These are phyloP conservation scores for Sorex araneus DNA, from an alignment of 2,113 vertebrate species.

Conservation along the genomic window DNA sequence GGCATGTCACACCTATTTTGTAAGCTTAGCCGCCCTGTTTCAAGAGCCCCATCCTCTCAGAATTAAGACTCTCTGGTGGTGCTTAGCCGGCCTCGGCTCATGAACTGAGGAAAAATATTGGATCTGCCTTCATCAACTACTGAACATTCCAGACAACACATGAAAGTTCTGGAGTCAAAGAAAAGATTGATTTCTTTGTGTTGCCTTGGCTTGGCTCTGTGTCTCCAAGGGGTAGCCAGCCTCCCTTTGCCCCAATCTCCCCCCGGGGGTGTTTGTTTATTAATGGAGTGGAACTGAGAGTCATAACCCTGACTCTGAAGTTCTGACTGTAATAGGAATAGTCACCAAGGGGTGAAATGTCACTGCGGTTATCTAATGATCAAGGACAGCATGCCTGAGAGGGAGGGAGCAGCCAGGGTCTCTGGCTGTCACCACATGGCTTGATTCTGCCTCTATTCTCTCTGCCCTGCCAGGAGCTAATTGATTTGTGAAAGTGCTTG, in stretches of 20 bases:
- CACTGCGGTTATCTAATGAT: constrained; percentile 72
- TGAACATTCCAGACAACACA: constrained; percentile 61
- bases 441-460: constrained; percentile 39
- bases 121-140: not conserved
- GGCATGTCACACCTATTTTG: constrained; percentile 55
- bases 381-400: constrained; percentile 65
- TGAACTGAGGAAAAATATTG: constrained; percentile 39
- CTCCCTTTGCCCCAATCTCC: constrained; percentile 43
- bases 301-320: constrained; percentile 61
- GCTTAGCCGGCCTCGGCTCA: not conserved
- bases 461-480: constrained; percentile 63
- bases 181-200: constrained; percentile 66
- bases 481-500: constrained; percentile 74
- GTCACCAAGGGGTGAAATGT: constrained; percentile 60
- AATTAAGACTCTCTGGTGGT: constrained; percentile 37
- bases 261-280: constrained; percentile 64
- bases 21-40: constrained; percentile 55
- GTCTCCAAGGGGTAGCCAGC: constrained; percentile 32
- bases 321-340: constrained; percentile 71
- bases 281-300: constrained; percentile 32
- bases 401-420: constrained; percentile 41
- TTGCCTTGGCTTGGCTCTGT: constrained; percentile 70
- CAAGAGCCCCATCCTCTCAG: constrained; percentile 37
- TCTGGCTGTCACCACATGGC: constrained; percentile 51
- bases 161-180: constrained; percentile 63